These are phyloP conservation scores for Neopelma chrysocephalum DNA, from an alignment of 2,797 vertebrate species.

Conservation along the genomic window DNA sequence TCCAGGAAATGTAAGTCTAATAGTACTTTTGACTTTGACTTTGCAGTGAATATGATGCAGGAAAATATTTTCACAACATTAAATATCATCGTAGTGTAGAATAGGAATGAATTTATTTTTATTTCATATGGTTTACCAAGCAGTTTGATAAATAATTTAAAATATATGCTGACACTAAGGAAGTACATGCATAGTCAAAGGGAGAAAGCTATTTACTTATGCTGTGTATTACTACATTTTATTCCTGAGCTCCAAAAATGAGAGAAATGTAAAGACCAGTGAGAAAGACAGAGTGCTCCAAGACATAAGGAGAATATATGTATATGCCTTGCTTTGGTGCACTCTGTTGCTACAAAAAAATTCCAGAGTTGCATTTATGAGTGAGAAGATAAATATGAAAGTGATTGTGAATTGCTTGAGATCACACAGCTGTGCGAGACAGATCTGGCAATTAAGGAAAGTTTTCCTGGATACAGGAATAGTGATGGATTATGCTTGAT, in stretches of 20 bases:
- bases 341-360: neutral
- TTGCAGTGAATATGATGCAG: neutral
- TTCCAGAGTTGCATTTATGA: neutral
- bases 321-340: neutral
- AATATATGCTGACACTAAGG: neutral
- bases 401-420: neutral
- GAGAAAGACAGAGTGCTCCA: neutral
- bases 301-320: neutral
- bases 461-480: neutral
- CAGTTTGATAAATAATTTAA: neutral
- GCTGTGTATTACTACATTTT: neutral
- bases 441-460: neutral
- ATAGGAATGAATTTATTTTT: neutral
- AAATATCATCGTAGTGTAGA: neutral
- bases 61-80: neutral
- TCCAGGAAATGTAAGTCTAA: neutral
- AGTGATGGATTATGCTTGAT: neutral
- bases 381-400: neutral
- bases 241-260: neutral
- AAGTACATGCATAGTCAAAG: neutral
- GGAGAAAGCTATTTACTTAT: neutral
- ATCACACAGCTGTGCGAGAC: neutral
- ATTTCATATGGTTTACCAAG: neutral
- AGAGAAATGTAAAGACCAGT: neutral
- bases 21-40: neutral